Evolutionary conservation across 1,140 invertebrate genomes (phyloP), one percentile per base, ranked within the genome.

Genomic region (Hylyphantes graminicola): DNA sequence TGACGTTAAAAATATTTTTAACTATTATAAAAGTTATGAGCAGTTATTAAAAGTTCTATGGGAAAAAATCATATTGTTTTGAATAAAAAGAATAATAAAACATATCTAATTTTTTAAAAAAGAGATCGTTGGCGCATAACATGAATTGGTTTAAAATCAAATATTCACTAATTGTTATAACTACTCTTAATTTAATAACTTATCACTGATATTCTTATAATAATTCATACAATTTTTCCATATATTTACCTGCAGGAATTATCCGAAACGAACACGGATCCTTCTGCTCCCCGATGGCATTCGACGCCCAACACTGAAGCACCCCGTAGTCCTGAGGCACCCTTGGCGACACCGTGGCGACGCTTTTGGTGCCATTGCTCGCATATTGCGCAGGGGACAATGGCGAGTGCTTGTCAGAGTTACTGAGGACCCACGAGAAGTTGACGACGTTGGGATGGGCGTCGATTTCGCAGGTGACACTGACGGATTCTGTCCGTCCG

Each of bases 301-400:
- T 96, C 87, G 92, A 93, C 1, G 95, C 95, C 94, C 95, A 96
- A 88, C 96, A 97, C 15, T 94, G 93, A 0, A 97, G 90, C 78
- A 93, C 94, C 76, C 95, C 95, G 85, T 95, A 93, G 88, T 96
- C 95, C 19, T 92, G 91, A 73, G 92, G 92, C 67, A 88, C 89
- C 81, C 90, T 91, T 50, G 92, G 92, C 67, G 91, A 92, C 89
- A 93, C 95, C 0, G 87, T 87, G 2, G 86, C 87, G 0, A 85
- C 35, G 53, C 87, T 87, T 73, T 67, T 78, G 7, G 75, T 72
- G 0, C 79, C 87, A 55, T 76, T 80, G 11, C 68, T 85, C 1
- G 72, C n/a, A 59, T 55, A 85, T 13, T 63, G 68, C 13, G 61
- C 35, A 0, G 53, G 15, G 21, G 68, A 61, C 9, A 85, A 55